Evolutionary conservation across 2,797 vertebrate species (phyloP), one percentile per base, ranked within the genome.

Genomic region (Meda fulgida): DNA sequence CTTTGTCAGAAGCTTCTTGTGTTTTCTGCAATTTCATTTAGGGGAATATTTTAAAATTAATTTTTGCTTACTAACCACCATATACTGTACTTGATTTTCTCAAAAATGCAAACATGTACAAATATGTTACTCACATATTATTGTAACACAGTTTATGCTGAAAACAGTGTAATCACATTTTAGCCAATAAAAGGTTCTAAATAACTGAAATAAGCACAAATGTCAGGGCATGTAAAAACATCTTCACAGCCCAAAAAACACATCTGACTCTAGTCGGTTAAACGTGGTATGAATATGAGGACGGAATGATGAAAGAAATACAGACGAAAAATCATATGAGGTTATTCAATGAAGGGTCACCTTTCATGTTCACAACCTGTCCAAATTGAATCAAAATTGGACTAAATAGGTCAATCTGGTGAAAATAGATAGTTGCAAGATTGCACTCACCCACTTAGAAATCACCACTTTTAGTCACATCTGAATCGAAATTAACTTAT

Each of bases 301-400:
- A 7, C 0, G 7, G 14, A 58, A 60, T 77, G 53, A 77, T 36
- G 36, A 77, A 77, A 77, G 36, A 77, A 77, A 77, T 58, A 38
- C 23, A 40, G 34, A 60, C 0, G 2, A 19, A 40, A 77, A 40
- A 38, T 60, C 23, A 60, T 6, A 21, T 36, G 29, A 75, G 46
- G 23, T 5, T 48, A 38, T 10, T 77, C 75, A 19, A n/a, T n/a
- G 34, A 77, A 77, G 21, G 21, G 8, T 7, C 31, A n/a, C 13
- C 66, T 69, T 69, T 69, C 51, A 77, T 60, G 75, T 60, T 40
- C 36, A 60, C 53, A 60, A 18, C 8, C 23, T 78, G 23, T 60
- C 36, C 36, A 78, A 40, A 60, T 60, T 3, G 10, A 60, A 43
- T 26, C 6, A 38, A 38, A 78, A 77, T 26, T 19, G 2, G 7